Evolutionary conservation across 2,888 invertebrate genomes (phyloP).

Genomic region (Ophion costatus): DNA sequence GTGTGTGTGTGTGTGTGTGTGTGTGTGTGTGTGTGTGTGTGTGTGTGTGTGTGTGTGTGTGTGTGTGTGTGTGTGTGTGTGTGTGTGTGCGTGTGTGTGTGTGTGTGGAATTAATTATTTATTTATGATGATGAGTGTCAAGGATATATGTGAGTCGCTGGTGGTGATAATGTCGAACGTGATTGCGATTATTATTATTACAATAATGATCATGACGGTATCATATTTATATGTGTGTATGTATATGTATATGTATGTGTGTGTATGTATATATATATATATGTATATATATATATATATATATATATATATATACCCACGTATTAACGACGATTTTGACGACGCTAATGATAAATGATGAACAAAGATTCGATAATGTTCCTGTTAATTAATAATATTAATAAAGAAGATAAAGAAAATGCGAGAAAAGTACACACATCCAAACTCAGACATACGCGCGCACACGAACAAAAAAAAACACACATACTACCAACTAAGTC

Average conservation of each 20-base stretch:
- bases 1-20: conserved; percentile 59
- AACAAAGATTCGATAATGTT: conserved; percentile 83
- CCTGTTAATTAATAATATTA: conserved; percentile 82
- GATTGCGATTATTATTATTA: conserved; percentile 63
- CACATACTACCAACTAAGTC: conserved; percentile 77
- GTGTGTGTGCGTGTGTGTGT: conserved; percentile 46
- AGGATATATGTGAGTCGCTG: conserved; percentile 62
- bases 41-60: conserved; percentile 68
- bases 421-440: not conserved
- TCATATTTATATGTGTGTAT: conserved; percentile 47
- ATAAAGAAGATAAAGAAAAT: conserved; percentile 75
- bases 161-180: conserved; percentile 71
- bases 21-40: conserved; percentile 66
- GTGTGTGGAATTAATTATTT: conserved; percentile 76
- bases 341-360: conserved; percentile 70
- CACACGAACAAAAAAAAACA: conserved; percentile 16
- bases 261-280: conserved; percentile 5
- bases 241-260: conserved; percentile 14
- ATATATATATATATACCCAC: conserved; percentile 61
- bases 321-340: conserved; percentile 71
- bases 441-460: no score
- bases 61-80: no score
- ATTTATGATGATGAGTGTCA: conserved; percentile 76
- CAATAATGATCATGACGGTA: conserved; percentile 72
- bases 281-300: conserved; percentile 37